Base-by-base conservation (phyloP, 1,140 invertebrate species). In the Drosophila orena region DNA sequence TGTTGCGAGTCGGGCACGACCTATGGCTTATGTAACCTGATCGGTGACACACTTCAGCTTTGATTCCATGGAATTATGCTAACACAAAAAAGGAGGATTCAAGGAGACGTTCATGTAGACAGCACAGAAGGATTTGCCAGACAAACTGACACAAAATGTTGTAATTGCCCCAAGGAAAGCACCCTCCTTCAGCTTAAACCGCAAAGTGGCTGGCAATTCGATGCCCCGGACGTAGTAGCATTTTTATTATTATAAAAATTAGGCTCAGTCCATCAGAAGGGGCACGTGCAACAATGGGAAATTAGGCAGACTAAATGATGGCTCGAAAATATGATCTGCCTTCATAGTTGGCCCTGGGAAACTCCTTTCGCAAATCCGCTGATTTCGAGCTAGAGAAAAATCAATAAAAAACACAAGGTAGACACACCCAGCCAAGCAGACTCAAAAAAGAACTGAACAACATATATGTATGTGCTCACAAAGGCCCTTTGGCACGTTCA, bases 201-300 rank as follows among this genome's bases (percentile, higher is more conserved):
- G 56, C 83, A 88, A 86, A 76, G 50, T 56, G 56, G 60, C 35
- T 44, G 37, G 79, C 75, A 79, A 86, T 81, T 56, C 52, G 60
- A 72, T 78, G 55, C 43, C 69, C 11, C 14, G 34, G 35, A 35
- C 55, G 22, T 24, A 37, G 79, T 68, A 61, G 40, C 75, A 72
- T 88, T 88, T 89, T 88, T 88, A 88, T 90, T 77, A 89, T 89
- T 89, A 89, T 77, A 89, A 89, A 89, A 89, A 89, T 89, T 84
- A 71, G 77, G 79, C 79, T 89, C 80, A 90, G 65, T 49, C 27
- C 42, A 46, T 54, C 43, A 80, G 84, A 89, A 71, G 17, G 35
- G 71, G 34, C 84, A 88, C 84, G 84, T 89, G 84, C 73, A 77
- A 38, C 27, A 54, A 38, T 24, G 62, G 58, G 58, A 37, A 77